A percentile compares a stretch with the other conserved stretches of the same genome.
Conservation (phyloP, 2,888 invertebrate genomes). For the Bunonema sp. region DNA sequence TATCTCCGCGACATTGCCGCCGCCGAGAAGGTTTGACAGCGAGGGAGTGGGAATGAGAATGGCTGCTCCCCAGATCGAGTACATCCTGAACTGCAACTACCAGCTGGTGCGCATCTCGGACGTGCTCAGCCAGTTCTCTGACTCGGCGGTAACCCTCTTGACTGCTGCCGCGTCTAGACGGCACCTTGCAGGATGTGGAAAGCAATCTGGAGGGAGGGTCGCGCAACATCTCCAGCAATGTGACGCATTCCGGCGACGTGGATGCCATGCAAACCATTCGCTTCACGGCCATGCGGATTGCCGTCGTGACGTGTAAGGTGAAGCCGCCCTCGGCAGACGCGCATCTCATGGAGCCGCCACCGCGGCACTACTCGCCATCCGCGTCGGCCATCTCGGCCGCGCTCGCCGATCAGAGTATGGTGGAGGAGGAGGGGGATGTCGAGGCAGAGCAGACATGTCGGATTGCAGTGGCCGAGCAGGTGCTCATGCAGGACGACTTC, state of each 20-base stretch:
- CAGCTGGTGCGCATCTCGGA: conserved; percentile 28
- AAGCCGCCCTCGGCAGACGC: conserved; percentile 34
- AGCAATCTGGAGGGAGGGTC: conserved; percentile 2
- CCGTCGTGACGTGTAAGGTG: conserved; percentile 41
- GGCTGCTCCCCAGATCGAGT: conserved; percentile 19
- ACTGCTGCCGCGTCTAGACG: too few relatives aligned
- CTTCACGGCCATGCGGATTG: conserved; percentile 42
- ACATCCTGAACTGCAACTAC: conserved; percentile 24
- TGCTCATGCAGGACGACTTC: conserved; percentile 25
- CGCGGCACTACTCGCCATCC: too few relatives aligned
- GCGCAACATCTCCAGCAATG: conserved; percentile 20
- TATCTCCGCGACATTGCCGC: conserved; percentile 39
- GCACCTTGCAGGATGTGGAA: too few relatives aligned
- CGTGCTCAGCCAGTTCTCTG: conserved; percentile 20
- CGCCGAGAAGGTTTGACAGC: conserved; percentile 26
- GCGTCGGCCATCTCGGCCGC: too few relatives aligned
- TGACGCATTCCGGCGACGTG: conserved; percentile 38
- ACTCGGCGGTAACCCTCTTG: too few relatives aligned
- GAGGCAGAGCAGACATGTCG: neutral
- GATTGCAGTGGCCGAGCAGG: neutral
- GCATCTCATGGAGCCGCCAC: conserved; percentile 6
- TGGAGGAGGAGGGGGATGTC: conserved; percentile 4
- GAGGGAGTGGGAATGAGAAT: neutral
- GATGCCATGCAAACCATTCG: conserved; percentile 36
- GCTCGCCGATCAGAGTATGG: too few relatives aligned